Evolutionary conservation across 2,113 vertebrate genomes (phyloP).

Genomic region (Capreolus pygargus): DNA sequence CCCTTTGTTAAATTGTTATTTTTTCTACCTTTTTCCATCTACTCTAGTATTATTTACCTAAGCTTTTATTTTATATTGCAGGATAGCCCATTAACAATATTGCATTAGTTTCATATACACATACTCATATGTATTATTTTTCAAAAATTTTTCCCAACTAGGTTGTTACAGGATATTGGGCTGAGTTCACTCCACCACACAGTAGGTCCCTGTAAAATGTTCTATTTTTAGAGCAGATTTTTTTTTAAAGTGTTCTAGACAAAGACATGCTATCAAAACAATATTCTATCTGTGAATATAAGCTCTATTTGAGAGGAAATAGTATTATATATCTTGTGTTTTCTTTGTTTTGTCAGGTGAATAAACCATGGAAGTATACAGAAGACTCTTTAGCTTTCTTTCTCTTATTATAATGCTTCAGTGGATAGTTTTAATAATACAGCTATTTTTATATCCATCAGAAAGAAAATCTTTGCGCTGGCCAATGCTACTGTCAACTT

Average conservation of each 20-base stretch:
- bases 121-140: not conserved
- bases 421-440: not conserved
- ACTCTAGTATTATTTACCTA: not conserved
- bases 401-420: not conserved
- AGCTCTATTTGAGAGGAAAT: not conserved
- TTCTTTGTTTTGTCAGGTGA: not conserved
- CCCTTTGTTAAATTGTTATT: not conserved
- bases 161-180: not conserved
- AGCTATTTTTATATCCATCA: not conserved
- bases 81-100: not conserved
- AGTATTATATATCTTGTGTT: not conserved
- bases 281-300: not conserved
- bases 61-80: not conserved
- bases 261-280: not conserved
- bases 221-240: not conserved
- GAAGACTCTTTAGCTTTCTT: not conserved
- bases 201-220: not conserved
- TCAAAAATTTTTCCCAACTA: not conserved
- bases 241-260: not conserved
- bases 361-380: not conserved
- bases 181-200: not conserved
- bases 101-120: not conserved
- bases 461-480: not conserved
- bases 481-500: not conserved
- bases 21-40: not conserved